Base-by-base conservation (phyloP, 2,113 vertebrate genomes). In the Lophura nycthemera region DNA sequence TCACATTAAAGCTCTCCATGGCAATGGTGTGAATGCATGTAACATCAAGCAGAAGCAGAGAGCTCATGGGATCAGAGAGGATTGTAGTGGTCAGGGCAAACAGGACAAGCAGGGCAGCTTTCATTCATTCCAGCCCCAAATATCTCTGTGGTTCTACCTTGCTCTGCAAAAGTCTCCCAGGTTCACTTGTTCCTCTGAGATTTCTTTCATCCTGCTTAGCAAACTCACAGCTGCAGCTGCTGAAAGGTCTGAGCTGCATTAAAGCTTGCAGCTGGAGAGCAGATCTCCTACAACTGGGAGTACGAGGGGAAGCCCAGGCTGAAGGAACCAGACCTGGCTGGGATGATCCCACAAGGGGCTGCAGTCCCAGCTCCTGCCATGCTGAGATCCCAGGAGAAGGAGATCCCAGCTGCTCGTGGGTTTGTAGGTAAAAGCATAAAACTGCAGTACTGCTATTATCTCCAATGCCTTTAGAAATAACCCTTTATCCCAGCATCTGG, bases 311-410 rank as follows among this genome's bases (percentile, higher is more conserved):
- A 50, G 42, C 69, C 18, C 16, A 71, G 54, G 22, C 56, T 34
- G 71, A 71, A 56, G 18, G 67, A 72, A 57, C 17, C 8, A 38
- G 1, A 43, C 36, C 72, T 61, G 19, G 20, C 12, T 70, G 27
- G 13, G 10, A 3, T 24, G 20, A 32, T 63, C 61, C 77, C 17
- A 30, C 34, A 71, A 66, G 34, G 29, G 8, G 16, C 19, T 65
- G 17, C 7, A 85, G 74, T 30, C 6, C 0, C 0, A n/a, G 14
- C 77, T 87, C 80, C 71, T 16, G 7, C 12, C 15, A 1, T 65
- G 34, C 38, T 29, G 40, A 75, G 89, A 69, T 32, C 16, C 4
- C 8, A 2, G 80, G 83, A 48, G 14, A 13, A 11, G 21, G 6
- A 19, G 8, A 11, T 61, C 24, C 48, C 43, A 60, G 18, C 27